phyloP scores from a whole-genome alignment of 2,113 vertebrate genomes.

The Puma concolor region DNA sequence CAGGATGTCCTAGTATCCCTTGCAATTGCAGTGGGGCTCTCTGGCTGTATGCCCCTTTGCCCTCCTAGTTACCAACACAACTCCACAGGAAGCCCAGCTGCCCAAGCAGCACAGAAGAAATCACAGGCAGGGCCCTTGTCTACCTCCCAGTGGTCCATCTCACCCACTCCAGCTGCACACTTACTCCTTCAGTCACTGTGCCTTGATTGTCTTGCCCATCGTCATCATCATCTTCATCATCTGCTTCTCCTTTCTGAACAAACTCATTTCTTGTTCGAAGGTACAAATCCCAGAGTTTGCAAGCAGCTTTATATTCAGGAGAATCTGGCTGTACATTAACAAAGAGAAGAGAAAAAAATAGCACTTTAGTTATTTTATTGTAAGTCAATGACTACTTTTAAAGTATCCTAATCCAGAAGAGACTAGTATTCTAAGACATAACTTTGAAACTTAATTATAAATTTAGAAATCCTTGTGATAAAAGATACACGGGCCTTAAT shows the following conservation, averaged over 20 bases:
- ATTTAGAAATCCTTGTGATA: slow-evolving; percentile 26
- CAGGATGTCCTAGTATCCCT: not conserved
- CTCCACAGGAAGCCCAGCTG: not conserved
- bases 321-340: slow-evolving; percentile 90
- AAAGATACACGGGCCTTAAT: not conserved
- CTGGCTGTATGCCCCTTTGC: not conserved
- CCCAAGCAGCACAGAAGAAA: not conserved
- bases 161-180: slow-evolving; percentile 74
- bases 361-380: not conserved
- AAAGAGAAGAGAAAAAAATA: slow-evolving; percentile 59
- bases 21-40: not conserved
- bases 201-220: slow-evolving; percentile 92
- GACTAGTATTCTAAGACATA: not conserved
- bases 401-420: slow-evolving; percentile 13
- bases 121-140: not conserved
- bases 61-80: not conserved
- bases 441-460: slow-evolving; percentile 16
- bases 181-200: slow-evolving; percentile 92
- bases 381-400: slow-evolving; percentile 28
- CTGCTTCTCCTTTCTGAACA: slow-evolving; percentile 96
- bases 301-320: slow-evolving; percentile 96
- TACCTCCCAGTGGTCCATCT: not conserved
- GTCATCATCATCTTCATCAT: slow-evolving; percentile 96
- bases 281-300: slow-evolving; percentile 98
- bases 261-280: slow-evolving; percentile 98